These are phyloP conservation scores for Dynastes maya DNA, from an alignment of 2,888 invertebrate species.

Conservation along the genomic window DNA sequence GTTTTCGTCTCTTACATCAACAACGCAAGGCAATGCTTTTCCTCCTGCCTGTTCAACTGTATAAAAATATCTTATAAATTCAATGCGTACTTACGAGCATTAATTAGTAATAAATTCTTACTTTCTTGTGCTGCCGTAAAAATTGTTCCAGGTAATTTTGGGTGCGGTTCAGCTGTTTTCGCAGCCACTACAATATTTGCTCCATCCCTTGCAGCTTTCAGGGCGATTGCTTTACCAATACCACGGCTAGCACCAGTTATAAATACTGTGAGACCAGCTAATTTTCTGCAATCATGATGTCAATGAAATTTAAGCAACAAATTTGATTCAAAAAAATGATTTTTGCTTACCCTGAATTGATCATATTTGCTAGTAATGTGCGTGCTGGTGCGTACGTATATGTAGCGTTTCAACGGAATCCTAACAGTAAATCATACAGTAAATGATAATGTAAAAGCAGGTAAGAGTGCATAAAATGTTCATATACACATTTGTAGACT, in stretches of 20 bases:
- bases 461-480: slow-evolving; percentile 77
- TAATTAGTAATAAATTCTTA: slow-evolving; percentile 67
- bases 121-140: slow-evolving; percentile 93
- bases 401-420: background rate
- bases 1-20: slow-evolving; percentile 89
- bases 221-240: slow-evolving; percentile 95
- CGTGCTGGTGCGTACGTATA: background rate
- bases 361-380: slow-evolving; percentile 23
- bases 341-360: slow-evolving; percentile 34
- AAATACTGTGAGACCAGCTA: slow-evolving; percentile 92
- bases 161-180: slow-evolving; percentile 92
- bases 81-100: background rate
- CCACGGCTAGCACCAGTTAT: slow-evolving; percentile 98
- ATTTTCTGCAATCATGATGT: slow-evolving; percentile 72
- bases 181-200: slow-evolving; percentile 94
- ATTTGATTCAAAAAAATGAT: background rate
- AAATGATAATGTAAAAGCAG: background rate
- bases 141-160: slow-evolving; percentile 93
- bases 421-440: background rate
- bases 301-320: slow-evolving; percentile 5
- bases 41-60: slow-evolving; percentile 90
- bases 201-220: slow-evolving; percentile 93
- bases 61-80: background rate
- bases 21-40: slow-evolving; percentile 88
- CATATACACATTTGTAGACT: slow-evolving; percentile 78